A percentile compares a stretch with the other conserved stretches of the same genome.
Evolutionary conservation across 2,888 invertebrate genomes (phyloP).

Genomic region (Yponomeuta sedellus): DNA sequence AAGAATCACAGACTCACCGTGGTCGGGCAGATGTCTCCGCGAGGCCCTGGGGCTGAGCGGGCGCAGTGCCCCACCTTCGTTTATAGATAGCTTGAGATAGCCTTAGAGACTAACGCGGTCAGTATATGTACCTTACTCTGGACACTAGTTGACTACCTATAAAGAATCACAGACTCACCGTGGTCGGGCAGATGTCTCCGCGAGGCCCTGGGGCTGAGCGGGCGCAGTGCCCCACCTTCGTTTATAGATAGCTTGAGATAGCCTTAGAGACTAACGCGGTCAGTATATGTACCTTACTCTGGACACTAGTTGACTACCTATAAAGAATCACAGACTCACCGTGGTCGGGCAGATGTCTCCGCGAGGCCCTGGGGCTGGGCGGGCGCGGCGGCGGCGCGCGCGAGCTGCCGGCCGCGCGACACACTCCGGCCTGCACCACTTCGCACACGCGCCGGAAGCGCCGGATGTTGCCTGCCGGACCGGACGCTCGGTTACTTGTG

Average conservation of each 20-base stretch:
- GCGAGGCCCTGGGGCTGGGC: conserved; percentile 43
- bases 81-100: too few relatives aligned
- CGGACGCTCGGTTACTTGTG: neutral
- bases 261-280: too few relatives aligned
- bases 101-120: too few relatives aligned
- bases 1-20: conserved; percentile 11
- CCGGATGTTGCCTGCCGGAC: conserved; percentile 88
- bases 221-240: conserved; percentile 20
- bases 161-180: neutral
- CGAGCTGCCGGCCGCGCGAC: conserved; percentile 58
- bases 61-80: too few relatives aligned
- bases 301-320: neutral
- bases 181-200: too few relatives aligned
- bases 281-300: too few relatives aligned
- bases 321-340: conserved; percentile 29
- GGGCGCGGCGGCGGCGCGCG: conserved; percentile 39
- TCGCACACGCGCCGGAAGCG: conserved; percentile 97
- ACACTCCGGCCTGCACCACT: conserved; percentile 93
- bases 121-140: too few relatives aligned
- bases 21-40: too few relatives aligned
- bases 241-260: too few relatives aligned
- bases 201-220: too few relatives aligned
- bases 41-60: too few relatives aligned
- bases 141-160: too few relatives aligned
- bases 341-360: conserved; percentile 45